Evolutionary conservation across 1,140 invertebrate species (phyloP), one percentile per base, ranked within the genome.

Genomic region (Anastrepha obliqua): DNA sequence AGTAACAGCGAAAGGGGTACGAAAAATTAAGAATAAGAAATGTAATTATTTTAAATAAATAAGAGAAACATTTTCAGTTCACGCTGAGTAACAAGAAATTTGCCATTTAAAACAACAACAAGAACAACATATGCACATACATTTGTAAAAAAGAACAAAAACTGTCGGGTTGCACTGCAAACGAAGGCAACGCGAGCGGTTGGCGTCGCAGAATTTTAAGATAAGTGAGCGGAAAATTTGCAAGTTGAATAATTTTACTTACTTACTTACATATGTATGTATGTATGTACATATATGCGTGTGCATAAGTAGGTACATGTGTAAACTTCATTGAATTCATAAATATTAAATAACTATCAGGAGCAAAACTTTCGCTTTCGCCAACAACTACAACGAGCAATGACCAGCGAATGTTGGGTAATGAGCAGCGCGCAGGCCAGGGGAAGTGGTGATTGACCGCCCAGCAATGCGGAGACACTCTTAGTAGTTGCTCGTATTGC

Each of bases 281-380:
- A 67, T 67, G 29, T 67, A 29, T 67, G 64, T 11, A 15, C n/a
- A 81, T 51, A 20, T 81, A 20, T 55, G 9, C 44, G 5, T 29
- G 47, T 55, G 9, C 9, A 81, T 51, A 55, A 4, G 15, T 3
- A 62, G 13, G 15, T 62, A 15, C 15, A 9, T 62, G n/a, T n/a
- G 15, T 29, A 29, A 29, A 29, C 1, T 29, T 29, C 29, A 29
- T 29, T 29, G 2, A 13, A 17, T 17, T 62, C 4, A 62, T 9
- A 62, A 62, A 62, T 62, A n/a, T n/a, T 62, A 17, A 62, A 13
- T 62, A 62, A n/a, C n/a, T 9, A n/a, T 62, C 9, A 62, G 15
- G 15, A 15, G 4, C 60, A 81, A 81, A 81, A 58, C 74, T 81
- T 55, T 81, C 74, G 74, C 51, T 81, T 81, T 81, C 51, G 8